Percentiles rank a stretch among this genome's conserved stretches.
phyloP scores from a whole-genome alignment of 2,113 vertebrate genomes.

The Nanorana parkeri region DNA sequence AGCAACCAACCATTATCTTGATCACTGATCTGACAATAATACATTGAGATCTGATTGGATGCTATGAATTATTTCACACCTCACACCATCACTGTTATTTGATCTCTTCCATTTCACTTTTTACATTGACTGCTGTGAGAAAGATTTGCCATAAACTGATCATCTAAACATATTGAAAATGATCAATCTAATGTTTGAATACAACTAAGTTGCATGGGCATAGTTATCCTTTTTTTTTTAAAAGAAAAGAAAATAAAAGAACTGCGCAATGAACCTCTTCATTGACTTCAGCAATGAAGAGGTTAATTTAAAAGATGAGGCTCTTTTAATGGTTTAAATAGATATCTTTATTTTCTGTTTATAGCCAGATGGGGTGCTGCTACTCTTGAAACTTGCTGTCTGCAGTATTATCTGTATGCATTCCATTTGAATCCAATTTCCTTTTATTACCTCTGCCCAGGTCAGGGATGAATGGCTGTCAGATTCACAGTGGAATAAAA shows the following conservation, averaged over 20 bases:
- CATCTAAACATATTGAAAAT: no score
- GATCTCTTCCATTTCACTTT: no score
- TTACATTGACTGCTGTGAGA: no score
- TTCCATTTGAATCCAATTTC: constrained; percentile 69
- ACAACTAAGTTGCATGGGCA: not conserved
- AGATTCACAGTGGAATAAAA: constrained; percentile 68
- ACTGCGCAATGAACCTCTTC: no score
- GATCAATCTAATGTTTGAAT: no score
- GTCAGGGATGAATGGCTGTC: constrained; percentile 76
- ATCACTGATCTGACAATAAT: no score
- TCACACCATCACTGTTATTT: no score
- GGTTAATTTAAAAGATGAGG: constrained; percentile 25
- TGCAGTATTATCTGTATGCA: constrained; percentile 59
- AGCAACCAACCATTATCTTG: no score
- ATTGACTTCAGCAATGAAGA: not conserved
- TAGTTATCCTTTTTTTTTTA: not conserved
- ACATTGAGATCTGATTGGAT: no score
- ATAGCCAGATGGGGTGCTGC: constrained; percentile 47
- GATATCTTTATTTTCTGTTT: constrained; percentile 10
- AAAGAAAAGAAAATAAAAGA: no score
- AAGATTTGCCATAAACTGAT: no score
- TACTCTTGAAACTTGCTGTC: constrained; percentile 18
- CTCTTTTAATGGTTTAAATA: constrained; percentile 13
- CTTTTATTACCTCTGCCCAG: constrained; percentile 71
- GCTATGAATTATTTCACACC: no score